Evolutionary conservation across 2,888 invertebrate genomes (phyloP).

Genomic region (Cinara cedri): DNA sequence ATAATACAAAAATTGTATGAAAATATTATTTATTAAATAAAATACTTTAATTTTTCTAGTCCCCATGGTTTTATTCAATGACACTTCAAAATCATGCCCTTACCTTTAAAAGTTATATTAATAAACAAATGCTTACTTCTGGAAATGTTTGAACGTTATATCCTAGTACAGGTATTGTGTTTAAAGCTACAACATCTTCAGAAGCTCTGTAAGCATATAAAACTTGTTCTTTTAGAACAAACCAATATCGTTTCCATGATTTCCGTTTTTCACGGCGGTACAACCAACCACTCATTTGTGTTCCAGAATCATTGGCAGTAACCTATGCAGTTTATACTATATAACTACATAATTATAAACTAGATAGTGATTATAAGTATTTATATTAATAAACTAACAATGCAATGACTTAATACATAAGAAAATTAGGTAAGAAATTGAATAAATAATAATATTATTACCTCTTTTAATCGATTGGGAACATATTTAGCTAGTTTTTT

Average conservation of each 20-base stretch:
- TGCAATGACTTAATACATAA: too few relatives aligned
- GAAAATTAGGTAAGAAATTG: too few relatives aligned
- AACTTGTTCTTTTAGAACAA: constrained; percentile 67
- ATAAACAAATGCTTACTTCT: constrained; percentile 59
- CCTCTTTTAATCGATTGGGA: constrained; percentile 62
- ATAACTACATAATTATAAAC: not conserved
- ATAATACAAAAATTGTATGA: too few relatives aligned
- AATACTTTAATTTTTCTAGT: too few relatives aligned
- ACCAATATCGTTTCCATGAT: constrained; percentile 67
- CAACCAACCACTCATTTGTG: constrained; percentile 67
- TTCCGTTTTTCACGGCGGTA: constrained; percentile 62
- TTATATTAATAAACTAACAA: too few relatives aligned
- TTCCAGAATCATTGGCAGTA: constrained; percentile 65
- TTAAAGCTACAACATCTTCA: constrained; percentile 67
- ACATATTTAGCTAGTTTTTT: constrained; percentile 61
- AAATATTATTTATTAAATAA: too few relatives aligned
- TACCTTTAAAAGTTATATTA: too few relatives aligned
- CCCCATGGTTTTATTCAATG: too few relatives aligned
- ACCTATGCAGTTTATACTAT: constrained; percentile 62
- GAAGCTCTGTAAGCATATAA: constrained; percentile 66
- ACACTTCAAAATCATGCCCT: too few relatives aligned
- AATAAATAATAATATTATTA: too few relatives aligned
- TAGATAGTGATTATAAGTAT: not conserved
- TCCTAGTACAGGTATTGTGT: constrained; percentile 66
- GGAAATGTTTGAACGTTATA: constrained; percentile 62